Evolutionary conservation across 2,888 invertebrate genomes (phyloP).

Genomic region (Acrobasis repandana): DNA sequence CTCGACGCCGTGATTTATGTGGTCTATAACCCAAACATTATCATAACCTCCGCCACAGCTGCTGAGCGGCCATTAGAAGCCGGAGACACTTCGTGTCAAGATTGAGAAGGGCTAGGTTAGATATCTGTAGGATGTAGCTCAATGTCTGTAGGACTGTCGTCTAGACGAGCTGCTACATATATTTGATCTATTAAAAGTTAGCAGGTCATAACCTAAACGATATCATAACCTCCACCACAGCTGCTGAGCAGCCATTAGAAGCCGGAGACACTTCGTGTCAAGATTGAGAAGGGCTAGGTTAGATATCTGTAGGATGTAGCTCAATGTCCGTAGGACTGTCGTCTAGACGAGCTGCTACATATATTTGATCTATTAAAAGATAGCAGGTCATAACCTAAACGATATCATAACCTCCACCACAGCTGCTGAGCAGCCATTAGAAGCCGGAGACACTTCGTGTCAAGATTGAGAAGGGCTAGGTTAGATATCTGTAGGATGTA

Average conservation of each 20-base stretch:
- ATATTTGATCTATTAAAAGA: too few relatives aligned
- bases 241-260: constrained; percentile 13
- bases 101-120: too few relatives aligned
- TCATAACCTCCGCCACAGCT: constrained; percentile 18
- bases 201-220: constrained; percentile 23
- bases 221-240: constrained; percentile 20
- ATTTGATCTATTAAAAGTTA: too few relatives aligned
- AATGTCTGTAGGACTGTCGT: too few relatives aligned
- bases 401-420: constrained; percentile 19
- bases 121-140: too few relatives aligned
- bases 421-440: constrained; percentile 16
- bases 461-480: too few relatives aligned
- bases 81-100: constrained; percentile 22
- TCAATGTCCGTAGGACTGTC: too few relatives aligned
- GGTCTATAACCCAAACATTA: constrained; percentile 21
- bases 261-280: constrained; percentile 22
- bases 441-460: constrained; percentile 21
- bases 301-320: too few relatives aligned
- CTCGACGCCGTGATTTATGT: constrained; percentile 19
- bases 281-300: too few relatives aligned
- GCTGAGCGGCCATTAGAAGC: constrained; percentile 12
- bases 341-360: too few relatives aligned
- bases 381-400: constrained; percentile 24
- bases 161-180: too few relatives aligned
- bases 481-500: too few relatives aligned